A percentile compares a stretch with the other conserved stretches of the same genome.
Conservation (phyloP, 2,888 invertebrate species). For the Campoletis raptor region DNA sequence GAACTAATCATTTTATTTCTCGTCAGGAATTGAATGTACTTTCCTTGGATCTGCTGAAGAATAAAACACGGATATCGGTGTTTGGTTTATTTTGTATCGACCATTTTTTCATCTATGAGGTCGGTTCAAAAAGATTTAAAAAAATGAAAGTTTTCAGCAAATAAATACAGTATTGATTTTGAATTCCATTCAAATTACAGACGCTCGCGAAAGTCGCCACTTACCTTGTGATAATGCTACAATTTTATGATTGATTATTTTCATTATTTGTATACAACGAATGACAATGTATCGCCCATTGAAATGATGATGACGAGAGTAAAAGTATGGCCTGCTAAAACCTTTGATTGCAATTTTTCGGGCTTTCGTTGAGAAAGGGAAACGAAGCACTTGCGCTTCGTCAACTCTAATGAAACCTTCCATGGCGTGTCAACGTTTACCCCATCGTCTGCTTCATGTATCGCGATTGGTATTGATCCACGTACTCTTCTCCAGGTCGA, state of each 20-base stretch:
- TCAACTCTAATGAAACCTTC: no score
- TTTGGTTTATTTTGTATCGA: conserved; percentile 47
- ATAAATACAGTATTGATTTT: background rate
- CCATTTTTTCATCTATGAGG: conserved; percentile 36
- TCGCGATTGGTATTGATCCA: no score
- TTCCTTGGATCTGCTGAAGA: conserved; percentile 49
- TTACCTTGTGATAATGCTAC: conserved; percentile 49
- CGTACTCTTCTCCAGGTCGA: no score
- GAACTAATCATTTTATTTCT: background rate
- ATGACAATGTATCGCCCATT: background rate
- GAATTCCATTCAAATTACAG: conserved; percentile 30
- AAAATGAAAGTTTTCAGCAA: background rate
- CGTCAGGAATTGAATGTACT: background rate
- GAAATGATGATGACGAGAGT: background rate
- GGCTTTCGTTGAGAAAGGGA: no score
- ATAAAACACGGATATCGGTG: conserved; percentile 30
- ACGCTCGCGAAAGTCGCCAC: conserved; percentile 8
- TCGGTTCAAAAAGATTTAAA: conserved; percentile 8
- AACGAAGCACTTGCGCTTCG: no score
- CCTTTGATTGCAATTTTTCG: no score
- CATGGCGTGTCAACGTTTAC: no score
- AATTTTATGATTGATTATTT: conserved; percentile 32
- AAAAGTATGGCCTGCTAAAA: no score
- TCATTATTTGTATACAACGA: background rate
- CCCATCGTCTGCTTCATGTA: no score